Evolutionary conservation across 37 sponge, comb jelly and placozoan species (phyloP), one percentile per base, ranked within the genome.

Genomic region (Tethya wilhelma): DNA sequence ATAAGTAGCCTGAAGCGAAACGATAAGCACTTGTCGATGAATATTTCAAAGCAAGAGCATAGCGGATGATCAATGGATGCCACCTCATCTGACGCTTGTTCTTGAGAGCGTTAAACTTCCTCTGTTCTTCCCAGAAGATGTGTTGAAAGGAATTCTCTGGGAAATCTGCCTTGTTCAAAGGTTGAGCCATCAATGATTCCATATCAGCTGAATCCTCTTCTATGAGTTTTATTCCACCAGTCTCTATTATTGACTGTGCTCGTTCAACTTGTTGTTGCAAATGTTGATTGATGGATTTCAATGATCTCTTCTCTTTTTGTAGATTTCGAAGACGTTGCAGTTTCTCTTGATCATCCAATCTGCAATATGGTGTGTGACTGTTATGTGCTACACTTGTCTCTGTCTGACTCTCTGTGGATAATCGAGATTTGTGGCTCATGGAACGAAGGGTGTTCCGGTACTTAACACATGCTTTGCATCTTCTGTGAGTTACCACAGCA

Each of bases 101-200:
- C 9, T 59, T 60, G n/a, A 77, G 43, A 5, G 2, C 29, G 20
- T 77, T 59, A 42, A 42, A 77, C 63, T 62, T 30, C 59, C 30
- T 20, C 63, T 77, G 77, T 32, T 77, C 32, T 20, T 77, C 42
- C 77, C 77, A 77, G 4, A 77, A 77, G 14, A 77, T 39, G 34
- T n/a, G 20, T 59, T 75, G 76, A 8, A 39, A 26, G 14, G 59
- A 75, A 19, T 59, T 1, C 12, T 0, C 1, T 4, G 31, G 34
- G 7, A 29, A 64, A 9, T 30, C 53, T 19, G 14, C 53, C 14
- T 49, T 9, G 53, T 9, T 9, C 9, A 14, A 49, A 49, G 14
- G 53, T 68, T 68, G 39, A 23, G 8, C 40, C 11, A 68, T 37
- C 14, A 68, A 17, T 39, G 12, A 17, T 9, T 11, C 8, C 39